Conservation (phyloP, 2,797 vertebrate genomes). For the Pogonophryne albipinna region DNA sequence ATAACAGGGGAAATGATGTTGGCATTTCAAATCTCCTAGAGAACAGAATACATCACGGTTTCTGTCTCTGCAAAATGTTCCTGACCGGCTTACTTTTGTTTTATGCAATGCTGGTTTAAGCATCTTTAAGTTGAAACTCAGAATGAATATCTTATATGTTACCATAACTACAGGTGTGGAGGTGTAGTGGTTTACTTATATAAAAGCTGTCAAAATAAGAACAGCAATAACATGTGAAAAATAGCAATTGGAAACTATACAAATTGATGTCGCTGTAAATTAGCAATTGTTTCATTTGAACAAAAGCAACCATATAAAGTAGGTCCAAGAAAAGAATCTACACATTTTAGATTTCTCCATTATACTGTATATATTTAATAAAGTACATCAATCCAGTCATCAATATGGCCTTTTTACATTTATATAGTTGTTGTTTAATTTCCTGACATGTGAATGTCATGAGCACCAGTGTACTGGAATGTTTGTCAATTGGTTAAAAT, state of each 20-base stretch:
- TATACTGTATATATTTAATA: neutral
- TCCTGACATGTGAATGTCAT: neutral
- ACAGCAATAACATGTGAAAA: neutral
- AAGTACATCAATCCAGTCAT: neutral
- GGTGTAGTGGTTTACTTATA: neutral
- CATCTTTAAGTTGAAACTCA: neutral
- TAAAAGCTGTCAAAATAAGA: neutral
- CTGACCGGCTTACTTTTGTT: neutral
- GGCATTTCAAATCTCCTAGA: conserved; percentile 23
- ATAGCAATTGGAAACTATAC: neutral
- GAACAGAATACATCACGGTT: neutral
- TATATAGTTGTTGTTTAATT: no score
- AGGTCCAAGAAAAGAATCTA: no score
- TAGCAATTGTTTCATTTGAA: no score
- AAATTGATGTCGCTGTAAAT: neutral
- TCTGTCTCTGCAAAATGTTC: neutral
- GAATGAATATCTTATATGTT: neutral
- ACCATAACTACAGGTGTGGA: neutral
- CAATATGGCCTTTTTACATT: neutral
- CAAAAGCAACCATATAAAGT: no score
- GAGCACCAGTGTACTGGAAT: neutral
- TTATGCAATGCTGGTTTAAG: neutral
- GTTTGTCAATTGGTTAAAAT: neutral
- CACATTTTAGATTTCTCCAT: neutral
- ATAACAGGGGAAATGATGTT: conserved; percentile 1